These are phyloP conservation scores for Ceratotherium simum DNA, from an alignment of 2,113 vertebrate species.

Conservation along the genomic window DNA sequence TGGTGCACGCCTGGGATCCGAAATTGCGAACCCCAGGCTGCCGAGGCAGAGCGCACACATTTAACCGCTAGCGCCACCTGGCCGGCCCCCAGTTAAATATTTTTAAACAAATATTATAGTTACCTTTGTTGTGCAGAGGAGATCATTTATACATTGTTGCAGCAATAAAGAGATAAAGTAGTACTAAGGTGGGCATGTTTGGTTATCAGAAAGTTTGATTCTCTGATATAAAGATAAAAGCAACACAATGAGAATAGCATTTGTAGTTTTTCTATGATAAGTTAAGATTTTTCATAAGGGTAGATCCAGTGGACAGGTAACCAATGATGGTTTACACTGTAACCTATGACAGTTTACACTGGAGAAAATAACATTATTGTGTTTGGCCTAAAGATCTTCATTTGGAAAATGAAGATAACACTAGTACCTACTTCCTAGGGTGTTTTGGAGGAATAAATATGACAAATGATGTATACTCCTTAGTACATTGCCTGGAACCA, in stretches of 20 bases:
- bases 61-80: too few relatives aligned
- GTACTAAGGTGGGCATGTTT: neutral
- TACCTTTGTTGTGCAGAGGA: conserved; percentile 34
- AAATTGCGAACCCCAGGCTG: too few relatives aligned
- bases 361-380: neutral
- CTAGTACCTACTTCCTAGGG: neutral
- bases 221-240: conserved; percentile 39
- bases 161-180: conserved; percentile 58
- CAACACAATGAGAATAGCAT: neutral
- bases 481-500: neutral
- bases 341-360: neutral
- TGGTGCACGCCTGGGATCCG: too few relatives aligned
- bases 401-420: conserved; percentile 15
- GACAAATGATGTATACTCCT: neutral
- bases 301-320: neutral
- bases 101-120: conserved; percentile 43
- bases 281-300: conserved; percentile 1
- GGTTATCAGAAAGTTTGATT: conserved; percentile 43
- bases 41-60: too few relatives aligned
- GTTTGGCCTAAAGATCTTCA: conserved; percentile 25
- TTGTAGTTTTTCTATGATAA: conserved; percentile 10
- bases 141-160: conserved; percentile 50
- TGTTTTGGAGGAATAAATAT: neutral
- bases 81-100: neutral
- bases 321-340: neutral